Conservation (phyloP, 2,797 vertebrate species). For the Allobates femoralis region DNA sequence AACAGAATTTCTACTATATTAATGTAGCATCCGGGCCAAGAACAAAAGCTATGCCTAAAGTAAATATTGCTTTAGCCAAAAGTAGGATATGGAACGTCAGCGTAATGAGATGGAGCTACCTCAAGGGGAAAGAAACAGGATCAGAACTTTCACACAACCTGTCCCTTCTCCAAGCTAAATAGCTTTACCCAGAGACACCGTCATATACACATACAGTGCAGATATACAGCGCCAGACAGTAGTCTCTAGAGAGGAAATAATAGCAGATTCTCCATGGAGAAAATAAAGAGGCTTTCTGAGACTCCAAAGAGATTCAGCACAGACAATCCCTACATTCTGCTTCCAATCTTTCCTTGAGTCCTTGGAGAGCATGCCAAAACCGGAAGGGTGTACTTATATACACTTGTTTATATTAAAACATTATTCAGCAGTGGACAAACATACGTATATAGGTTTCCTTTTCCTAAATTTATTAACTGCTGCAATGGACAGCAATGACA, state of each 20-base stretch:
- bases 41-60: constrained; percentile 40
- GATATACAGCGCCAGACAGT: background rate
- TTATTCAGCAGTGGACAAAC: no score
- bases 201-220: background rate
- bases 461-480: no score
- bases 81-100: constrained; percentile 36
- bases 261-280: background rate
- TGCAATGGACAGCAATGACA: no score
- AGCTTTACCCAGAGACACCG: background rate
- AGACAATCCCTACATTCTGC: background rate
- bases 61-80: constrained; percentile 33
- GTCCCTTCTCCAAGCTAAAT: background rate
- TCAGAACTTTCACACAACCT: background rate
- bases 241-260: background rate
- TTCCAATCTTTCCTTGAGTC: background rate
- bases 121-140: constrained; percentile 11
- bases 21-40: constrained; percentile 50
- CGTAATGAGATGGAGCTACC: constrained; percentile 31
- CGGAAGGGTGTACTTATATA: no score
- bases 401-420: no score
- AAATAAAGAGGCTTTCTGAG: background rate
- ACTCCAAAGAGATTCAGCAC: background rate
- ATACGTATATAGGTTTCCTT: no score
- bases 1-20: constrained; percentile 40
- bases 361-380: background rate